Percentiles rank a stretch among this genome's conserved stretches.
These are phyloP conservation scores for Pseudococcus jackbeardsleyi DNA, from an alignment of 2,888 invertebrate genomes.

Conservation along the genomic window DNA sequence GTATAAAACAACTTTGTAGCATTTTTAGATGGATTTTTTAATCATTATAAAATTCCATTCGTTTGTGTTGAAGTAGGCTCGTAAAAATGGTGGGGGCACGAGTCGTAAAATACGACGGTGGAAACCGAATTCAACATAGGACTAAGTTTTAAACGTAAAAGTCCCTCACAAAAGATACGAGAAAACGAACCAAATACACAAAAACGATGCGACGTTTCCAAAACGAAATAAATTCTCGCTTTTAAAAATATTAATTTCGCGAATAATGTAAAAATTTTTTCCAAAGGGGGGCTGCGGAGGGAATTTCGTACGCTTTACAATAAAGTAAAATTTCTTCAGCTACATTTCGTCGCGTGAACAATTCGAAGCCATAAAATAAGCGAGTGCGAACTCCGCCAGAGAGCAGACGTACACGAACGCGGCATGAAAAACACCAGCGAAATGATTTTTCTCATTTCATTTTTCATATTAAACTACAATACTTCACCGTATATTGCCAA, in stretches of 20 bases:
- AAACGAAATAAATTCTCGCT: conserved; percentile 14
- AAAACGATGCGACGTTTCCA: background rate
- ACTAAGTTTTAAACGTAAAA: background rate
- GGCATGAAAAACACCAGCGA: conserved; percentile 5
- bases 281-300: background rate
- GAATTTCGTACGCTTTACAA: background rate
- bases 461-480: conserved; percentile 25
- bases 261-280: conserved; percentile 1
- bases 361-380: conserved; percentile 23
- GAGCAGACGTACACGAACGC: background rate
- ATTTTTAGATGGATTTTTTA: background rate
- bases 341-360: background rate
- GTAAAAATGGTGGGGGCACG: background rate
- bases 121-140: background rate
- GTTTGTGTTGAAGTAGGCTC: background rate
- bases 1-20: background rate
- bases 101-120: background rate
- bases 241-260: conserved; percentile 25
- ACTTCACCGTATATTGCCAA: conserved; percentile 23
- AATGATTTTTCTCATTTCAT: conserved; percentile 27
- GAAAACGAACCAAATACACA: background rate
- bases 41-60: background rate
- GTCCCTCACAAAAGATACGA: background rate
- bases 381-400: background rate
- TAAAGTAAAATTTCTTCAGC: background rate